Evolutionary conservation across 1,140 invertebrate genomes (phyloP).

Genomic region (Trichonephila clavata): DNA sequence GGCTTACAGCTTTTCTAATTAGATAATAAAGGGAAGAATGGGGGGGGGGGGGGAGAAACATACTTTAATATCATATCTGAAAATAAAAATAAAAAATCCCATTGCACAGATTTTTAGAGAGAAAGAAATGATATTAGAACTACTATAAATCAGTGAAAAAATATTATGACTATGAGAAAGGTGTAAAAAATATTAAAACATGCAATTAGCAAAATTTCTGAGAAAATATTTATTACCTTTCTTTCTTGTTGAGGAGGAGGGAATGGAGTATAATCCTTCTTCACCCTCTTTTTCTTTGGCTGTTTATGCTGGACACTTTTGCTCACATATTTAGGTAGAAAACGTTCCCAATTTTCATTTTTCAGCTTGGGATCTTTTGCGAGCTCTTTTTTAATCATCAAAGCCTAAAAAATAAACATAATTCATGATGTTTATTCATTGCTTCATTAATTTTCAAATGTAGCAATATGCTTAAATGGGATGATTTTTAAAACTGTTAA

Average conservation of each 20-base stretch:
- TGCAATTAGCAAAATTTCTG: neutral
- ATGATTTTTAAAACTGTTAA: neutral
- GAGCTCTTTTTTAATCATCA: conserved; percentile 98
- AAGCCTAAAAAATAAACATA: conserved; percentile 81
- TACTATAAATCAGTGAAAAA: too few species aligned
- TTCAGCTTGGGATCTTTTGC: conserved; percentile 94
- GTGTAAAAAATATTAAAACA: neutral
- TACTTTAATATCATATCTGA: too few species aligned
- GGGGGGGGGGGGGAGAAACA: too few species aligned
- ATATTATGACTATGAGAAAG: too few species aligned
- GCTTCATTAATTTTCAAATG: neutral
- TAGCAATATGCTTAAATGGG: neutral
- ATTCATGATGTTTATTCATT: neutral
- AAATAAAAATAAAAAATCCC: too few species aligned
- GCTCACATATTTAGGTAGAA: conserved; percentile 96
- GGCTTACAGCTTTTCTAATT: too few species aligned
- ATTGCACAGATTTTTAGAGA: too few species aligned
- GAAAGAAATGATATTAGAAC: too few species aligned
- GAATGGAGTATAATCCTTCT: conserved; percentile 97
- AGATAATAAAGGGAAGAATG: too few species aligned
- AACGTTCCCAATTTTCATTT: conserved; percentile 98
- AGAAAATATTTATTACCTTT: conserved; percentile 83
- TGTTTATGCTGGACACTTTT: conserved; percentile 93
- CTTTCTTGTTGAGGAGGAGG: conserved; percentile 95
- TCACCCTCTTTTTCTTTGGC: conserved; percentile 88